Evolutionary conservation across 2,113 vertebrate species (phyloP).

Genomic region (Phyllostomus hastatus): DNA sequence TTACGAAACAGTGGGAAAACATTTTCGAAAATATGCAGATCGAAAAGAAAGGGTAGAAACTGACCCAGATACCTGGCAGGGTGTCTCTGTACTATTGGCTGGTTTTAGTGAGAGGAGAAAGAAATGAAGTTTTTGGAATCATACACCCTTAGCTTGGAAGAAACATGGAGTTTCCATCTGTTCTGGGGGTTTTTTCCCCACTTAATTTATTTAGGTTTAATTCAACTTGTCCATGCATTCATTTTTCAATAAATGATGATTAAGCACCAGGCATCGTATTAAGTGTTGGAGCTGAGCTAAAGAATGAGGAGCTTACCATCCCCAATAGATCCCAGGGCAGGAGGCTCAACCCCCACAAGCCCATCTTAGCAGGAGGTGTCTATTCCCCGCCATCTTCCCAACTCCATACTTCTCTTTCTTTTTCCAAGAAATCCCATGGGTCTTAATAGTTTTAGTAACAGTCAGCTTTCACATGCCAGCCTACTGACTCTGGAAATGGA

Average conservation of each 20-base stretch:
- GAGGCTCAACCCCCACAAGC: rapidly evolving
- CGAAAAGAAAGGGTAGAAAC: not conserved
- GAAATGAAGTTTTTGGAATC: not conserved
- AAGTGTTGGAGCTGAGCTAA: rapidly evolving
- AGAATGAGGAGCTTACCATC: not conserved
- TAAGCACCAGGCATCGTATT: not conserved
- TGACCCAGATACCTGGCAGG: conserved; percentile 10
- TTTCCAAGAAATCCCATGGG: not conserved
- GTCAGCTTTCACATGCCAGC: not conserved
- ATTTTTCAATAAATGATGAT: not conserved
- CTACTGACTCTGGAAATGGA: not conserved
- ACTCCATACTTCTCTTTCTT: not conserved
- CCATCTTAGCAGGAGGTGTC: not conserved
- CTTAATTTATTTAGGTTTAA: conserved; percentile 13
- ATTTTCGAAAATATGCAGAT: conserved; percentile 12
- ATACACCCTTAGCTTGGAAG: not conserved
- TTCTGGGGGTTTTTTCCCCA: not conserved
- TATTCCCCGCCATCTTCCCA: not conserved
- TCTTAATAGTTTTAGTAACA: not conserved
- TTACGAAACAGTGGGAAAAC: conserved; percentile 7
- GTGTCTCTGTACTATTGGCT: not conserved
- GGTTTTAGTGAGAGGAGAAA: not conserved
- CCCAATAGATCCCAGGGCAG: not conserved
- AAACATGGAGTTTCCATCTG: conserved; percentile 28
- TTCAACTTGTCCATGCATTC: not conserved